Evolutionary conservation across 2,888 invertebrate species (phyloP).

Genomic region (Callyntrura sp.): DNA sequence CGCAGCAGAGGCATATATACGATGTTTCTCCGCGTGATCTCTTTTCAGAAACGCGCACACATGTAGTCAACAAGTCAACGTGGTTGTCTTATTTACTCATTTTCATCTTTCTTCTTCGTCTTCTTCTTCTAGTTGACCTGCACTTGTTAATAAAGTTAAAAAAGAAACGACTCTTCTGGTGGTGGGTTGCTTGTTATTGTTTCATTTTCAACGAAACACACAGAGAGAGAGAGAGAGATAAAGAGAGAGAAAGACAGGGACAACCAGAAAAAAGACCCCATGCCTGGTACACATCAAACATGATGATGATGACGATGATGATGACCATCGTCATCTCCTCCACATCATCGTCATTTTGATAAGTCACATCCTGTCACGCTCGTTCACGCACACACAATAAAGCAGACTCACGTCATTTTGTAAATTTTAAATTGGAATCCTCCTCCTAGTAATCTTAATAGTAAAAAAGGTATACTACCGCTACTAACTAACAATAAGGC

Average conservation of each 20-base stretch:
- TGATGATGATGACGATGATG: background rate
- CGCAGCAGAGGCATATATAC: conserved; percentile 1
- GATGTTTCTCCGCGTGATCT: conserved; percentile 12
- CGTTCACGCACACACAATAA: conserved; percentile 42
- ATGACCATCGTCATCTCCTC: background rate
- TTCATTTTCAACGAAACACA: background rate
- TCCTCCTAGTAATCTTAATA: conserved; percentile 27
- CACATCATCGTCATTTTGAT: conserved; percentile 45
- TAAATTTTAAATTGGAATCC: conserved; percentile 69
- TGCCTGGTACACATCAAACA: conserved; percentile 41
- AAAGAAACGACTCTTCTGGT: background rate
- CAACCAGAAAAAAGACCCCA: conserved; percentile 33
- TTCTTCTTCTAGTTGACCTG: conserved; percentile 47
- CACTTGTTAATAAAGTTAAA: conserved; percentile 39
- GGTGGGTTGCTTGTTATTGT: conserved; percentile 20
- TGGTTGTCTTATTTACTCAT: background rate
- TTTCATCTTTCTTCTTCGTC: background rate
- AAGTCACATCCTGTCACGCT: conserved; percentile 75
- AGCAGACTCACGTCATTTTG: conserved; percentile 58
- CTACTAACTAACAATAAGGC: background rate
- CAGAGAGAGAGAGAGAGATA: background rate
- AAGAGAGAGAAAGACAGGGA: background rate
- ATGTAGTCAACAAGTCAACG: background rate
- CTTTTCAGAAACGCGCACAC: background rate
- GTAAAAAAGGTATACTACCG: too few relatives aligned